These are phyloP conservation scores for Cremastinae sp. DNA, from an alignment of 2,888 invertebrate species.

Conservation along the genomic window DNA sequence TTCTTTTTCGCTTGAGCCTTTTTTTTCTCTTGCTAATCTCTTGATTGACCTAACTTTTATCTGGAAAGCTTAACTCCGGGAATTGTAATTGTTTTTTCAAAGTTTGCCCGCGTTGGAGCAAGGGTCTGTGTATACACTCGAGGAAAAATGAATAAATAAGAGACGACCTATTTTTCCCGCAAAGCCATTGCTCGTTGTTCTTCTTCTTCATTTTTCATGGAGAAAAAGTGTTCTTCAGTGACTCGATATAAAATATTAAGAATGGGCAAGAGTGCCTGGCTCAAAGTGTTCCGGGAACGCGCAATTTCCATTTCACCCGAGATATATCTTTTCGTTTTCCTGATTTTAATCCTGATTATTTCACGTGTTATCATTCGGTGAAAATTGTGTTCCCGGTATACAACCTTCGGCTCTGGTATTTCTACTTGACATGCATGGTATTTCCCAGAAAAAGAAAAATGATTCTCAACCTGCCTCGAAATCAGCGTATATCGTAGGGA, in stretches of 20 bases:
- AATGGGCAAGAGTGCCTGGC: conserved; percentile 13
- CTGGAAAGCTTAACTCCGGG: background rate
- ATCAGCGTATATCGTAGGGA: background rate
- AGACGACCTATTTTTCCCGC: background rate
- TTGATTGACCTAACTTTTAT: background rate
- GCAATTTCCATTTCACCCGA: no score
- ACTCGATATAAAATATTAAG: background rate
- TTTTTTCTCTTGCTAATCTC: background rate
- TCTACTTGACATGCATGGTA: no score
- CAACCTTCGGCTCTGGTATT: no score
- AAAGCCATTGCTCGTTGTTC: background rate
- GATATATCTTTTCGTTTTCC: no score
- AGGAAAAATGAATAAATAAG: background rate
- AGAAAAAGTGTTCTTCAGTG: conserved; percentile 8
- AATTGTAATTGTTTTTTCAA: background rate
- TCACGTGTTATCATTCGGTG: no score
- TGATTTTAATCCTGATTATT: no score
- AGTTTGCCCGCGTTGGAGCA: background rate
- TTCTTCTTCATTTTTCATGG: background rate
- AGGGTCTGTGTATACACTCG: background rate
- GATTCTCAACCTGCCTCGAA: no score
- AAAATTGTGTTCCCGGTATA: no score
- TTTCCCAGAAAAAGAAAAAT: no score
- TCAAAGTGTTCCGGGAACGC: conserved; percentile 5
- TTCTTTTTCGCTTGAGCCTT: background rate